Evolutionary conservation across 2,888 invertebrate species (phyloP).

Genomic region (Phlogophora meticulosa): DNA sequence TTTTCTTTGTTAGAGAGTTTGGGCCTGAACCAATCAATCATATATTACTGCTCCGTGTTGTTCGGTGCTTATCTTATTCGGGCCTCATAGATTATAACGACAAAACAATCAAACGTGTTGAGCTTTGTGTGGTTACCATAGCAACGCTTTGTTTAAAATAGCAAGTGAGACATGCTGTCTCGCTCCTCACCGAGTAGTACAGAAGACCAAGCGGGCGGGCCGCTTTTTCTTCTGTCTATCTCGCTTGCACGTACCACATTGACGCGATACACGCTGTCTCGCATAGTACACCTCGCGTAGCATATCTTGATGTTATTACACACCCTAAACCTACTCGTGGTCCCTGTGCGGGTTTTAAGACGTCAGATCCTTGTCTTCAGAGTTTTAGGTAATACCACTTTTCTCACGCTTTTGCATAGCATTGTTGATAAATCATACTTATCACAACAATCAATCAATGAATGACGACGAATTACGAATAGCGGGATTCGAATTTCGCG

Average conservation of each 20-base stretch:
- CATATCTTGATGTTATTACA: not conserved
- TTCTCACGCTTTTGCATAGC: not conserved
- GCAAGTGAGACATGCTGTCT: not conserved
- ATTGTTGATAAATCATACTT: not conserved
- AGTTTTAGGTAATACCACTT: not conserved
- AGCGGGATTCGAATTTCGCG: not conserved
- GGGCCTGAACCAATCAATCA: not conserved
- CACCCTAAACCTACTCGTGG: not conserved
- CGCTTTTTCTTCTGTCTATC: not conserved
- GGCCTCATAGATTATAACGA: not conserved
- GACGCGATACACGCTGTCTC: not conserved
- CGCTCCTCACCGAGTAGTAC: not conserved
- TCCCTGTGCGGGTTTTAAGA: not conserved
- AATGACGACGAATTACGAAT: not conserved
- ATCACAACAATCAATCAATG: not conserved
- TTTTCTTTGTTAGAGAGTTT: not conserved
- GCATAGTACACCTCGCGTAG: not conserved
- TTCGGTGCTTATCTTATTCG: not conserved
- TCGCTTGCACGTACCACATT: not conserved
- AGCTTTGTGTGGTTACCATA: slow-evolving; percentile 3
- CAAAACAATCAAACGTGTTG: too few relatives aligned
- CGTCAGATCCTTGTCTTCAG: not conserved
- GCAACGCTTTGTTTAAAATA: not conserved
- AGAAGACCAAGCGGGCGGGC: too few relatives aligned
- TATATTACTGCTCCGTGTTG: too few relatives aligned